Evolutionary conservation across 2,113 vertebrate genomes (phyloP), one percentile per base, ranked within the genome.

Genomic region (Eurypyga helias): DNA sequence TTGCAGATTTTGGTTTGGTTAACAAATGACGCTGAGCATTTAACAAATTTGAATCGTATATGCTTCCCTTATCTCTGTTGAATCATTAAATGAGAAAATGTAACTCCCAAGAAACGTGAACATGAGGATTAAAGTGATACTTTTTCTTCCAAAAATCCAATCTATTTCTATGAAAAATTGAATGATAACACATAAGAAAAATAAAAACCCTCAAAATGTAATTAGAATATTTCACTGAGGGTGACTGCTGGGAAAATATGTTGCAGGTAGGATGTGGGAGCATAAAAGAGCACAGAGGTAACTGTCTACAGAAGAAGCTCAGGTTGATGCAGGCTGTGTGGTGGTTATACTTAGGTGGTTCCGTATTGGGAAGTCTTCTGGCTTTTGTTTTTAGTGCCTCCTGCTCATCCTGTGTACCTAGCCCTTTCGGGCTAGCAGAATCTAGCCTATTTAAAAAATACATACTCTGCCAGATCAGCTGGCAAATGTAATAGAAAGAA

Each of bases 81-180:
- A 96, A 96, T 98, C 97, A 93, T 96, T 97, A 95, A 96, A 93
- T 83, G 92, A 90, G 79, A 97, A 98, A 90, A 96, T 89, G 48
- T 51, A 94, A 66, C 67, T 97, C 86, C 81, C 72, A 70, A 78
- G 82, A 64, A 80, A 93, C 65, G 93, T 95, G 71, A 82, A 65
- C 66, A 23, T 31, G 45, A 84, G 23, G 71, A 21, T 66, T 80
- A 82, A 97, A 96, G 84, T 83, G 20, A 90, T 97, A 94, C 78
- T 83, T 17, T 73, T 87, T 70, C 54, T 97, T 96, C 69, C 45
- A 88, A 23, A 90, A 93, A 43, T 34, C 75, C 19, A 55, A 19
- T 61, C 29, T 62, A 1, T 29, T 61, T 46, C 46, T 57, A 19
- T 67, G 71, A 46, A 61, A 90, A 94, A 10, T 55, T 21, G 33